phyloP scores from a whole-genome alignment of 2,888 invertebrate species.

The Nomada hirtipes region DNA sequence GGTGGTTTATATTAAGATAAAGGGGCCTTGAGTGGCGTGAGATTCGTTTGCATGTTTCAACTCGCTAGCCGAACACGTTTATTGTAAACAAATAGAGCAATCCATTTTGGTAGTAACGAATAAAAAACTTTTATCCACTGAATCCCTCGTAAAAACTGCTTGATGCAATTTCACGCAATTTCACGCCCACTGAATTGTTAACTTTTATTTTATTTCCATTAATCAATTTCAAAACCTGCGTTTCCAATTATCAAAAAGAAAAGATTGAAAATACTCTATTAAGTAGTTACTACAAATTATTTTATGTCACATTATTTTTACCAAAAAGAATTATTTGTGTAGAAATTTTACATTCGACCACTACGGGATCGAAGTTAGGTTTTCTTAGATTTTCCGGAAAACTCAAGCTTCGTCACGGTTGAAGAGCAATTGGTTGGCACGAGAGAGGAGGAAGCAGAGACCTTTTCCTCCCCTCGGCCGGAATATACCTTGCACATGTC shows the following conservation, averaged over 20 bases:
- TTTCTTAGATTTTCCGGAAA: slow-evolving; percentile 46
- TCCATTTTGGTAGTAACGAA: background rate
- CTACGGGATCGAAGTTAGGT: slow-evolving; percentile 17
- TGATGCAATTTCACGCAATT: no score
- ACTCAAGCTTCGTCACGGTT: slow-evolving; percentile 10
- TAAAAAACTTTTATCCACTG: no score
- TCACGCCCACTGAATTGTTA: no score
- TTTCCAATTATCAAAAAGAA: no score
- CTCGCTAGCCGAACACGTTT: background rate
- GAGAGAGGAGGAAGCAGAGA: slow-evolving; percentile 45
- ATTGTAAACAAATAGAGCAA: slow-evolving; percentile 18
- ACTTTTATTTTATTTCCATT: no score
- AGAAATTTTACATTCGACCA: background rate
- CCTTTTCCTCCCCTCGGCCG: slow-evolving; percentile 38
- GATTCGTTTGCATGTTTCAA: background rate
- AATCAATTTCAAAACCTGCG: no score
- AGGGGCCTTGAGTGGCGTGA: slow-evolving; percentile 49
- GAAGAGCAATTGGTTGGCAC: slow-evolving; percentile 36
- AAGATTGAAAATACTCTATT: no score
- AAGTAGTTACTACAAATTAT: no score
- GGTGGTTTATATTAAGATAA: slow-evolving; percentile 64
- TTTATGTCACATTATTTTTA: no score
- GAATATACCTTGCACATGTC: slow-evolving; percentile 76
- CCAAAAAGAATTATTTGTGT: no score
- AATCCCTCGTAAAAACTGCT: no score